phyloP scores from a whole-genome alignment of 1,140 invertebrate genomes.

The Physella acuta region DNA sequence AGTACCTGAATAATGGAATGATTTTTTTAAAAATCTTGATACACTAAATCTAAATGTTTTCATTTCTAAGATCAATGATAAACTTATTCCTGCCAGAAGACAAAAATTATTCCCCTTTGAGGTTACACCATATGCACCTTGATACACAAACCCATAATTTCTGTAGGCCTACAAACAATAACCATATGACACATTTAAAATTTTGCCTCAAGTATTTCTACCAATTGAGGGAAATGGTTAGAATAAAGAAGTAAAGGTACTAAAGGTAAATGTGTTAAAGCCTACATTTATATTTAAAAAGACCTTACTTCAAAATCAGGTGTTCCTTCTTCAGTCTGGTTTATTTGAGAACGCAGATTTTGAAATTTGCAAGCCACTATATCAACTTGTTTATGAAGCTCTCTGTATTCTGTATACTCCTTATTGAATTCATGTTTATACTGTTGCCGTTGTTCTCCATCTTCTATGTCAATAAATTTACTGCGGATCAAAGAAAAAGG shows the following conservation, averaged over 20 bases:
- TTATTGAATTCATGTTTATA: conserved; percentile 87
- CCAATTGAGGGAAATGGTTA: no score
- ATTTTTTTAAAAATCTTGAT: no score
- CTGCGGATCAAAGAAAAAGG: conserved; percentile 19
- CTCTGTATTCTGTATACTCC: conserved; percentile 81
- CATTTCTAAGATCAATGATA: neutral
- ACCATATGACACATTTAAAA: no score
- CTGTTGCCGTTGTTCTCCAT: conserved; percentile 72
- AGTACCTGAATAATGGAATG: conserved; percentile 72
- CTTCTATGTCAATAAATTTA: conserved; percentile 64
- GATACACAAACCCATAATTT: no score
- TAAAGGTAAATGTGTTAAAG: no score
- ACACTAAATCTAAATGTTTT: neutral
- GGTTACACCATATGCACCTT: no score
- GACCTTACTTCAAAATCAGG: conserved; percentile 63
- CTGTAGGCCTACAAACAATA: no score
- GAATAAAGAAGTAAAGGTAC: no score
- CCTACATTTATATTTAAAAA: neutral
- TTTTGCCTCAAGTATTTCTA: no score
- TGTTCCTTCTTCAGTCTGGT: conserved; percentile 62
- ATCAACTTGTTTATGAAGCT: conserved; percentile 74
- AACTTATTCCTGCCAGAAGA: no score
- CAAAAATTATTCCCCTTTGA: no score
- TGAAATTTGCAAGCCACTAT: conserved; percentile 76
- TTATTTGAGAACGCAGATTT: conserved; percentile 70